phyloP scores from a whole-genome alignment of 2,113 vertebrate species.

The Platycercus adscitus region DNA sequence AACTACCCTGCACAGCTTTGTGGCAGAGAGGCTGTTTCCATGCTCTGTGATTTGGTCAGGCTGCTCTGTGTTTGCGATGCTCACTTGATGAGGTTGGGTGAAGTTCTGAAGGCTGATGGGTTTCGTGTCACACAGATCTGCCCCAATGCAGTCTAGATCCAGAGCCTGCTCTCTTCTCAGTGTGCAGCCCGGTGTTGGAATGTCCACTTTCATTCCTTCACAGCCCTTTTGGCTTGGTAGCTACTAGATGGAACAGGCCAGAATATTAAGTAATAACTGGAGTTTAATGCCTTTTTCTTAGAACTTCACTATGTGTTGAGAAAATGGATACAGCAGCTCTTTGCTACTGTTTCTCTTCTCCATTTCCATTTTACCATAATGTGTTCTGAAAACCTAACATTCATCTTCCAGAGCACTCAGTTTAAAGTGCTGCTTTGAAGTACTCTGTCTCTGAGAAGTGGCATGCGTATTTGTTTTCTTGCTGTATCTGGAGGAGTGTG shows the following conservation, averaged over 20 bases:
- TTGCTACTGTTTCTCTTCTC: background rate
- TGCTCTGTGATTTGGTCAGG: background rate
- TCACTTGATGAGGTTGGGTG: background rate
- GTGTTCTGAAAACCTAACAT: background rate
- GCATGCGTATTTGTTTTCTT: conserved; percentile 7
- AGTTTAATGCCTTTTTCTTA: background rate
- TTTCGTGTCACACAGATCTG: background rate
- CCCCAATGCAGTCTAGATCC: background rate
- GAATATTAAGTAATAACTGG: background rate
- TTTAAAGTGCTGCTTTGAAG: background rate
- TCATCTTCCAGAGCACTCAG: background rate
- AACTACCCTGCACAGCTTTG: background rate
- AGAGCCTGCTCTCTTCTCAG: background rate
- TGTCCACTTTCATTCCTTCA: background rate
- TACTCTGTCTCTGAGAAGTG: background rate
- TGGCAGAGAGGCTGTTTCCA: background rate
- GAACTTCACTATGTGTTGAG: background rate
- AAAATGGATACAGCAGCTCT: background rate
- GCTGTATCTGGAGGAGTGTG: background rate
- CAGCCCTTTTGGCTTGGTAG: background rate
- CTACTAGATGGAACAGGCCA: background rate
- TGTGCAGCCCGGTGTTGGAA: background rate
- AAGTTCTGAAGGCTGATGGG: background rate
- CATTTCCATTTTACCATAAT: background rate
- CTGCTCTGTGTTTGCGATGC: background rate